A percentile compares a stretch with the other conserved stretches of the same genome.
Evolutionary conservation across 2,797 vertebrate genomes (phyloP).

Genomic region (Arnoldichthys spilopterus): DNA sequence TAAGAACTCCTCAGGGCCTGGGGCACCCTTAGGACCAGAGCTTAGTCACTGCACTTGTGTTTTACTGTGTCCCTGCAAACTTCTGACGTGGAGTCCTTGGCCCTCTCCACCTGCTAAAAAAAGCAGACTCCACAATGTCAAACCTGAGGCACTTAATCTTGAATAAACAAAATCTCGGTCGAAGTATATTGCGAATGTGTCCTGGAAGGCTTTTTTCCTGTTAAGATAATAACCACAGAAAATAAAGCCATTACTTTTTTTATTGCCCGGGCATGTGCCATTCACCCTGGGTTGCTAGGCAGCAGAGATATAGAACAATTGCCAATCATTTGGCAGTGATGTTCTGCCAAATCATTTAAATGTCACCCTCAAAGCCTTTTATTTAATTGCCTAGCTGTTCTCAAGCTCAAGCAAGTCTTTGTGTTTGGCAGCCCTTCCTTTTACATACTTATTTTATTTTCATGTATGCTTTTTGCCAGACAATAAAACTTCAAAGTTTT

Average conservation of each 20-base stretch:
- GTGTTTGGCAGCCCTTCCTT: background rate
- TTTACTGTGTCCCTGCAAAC: constrained; percentile 22
- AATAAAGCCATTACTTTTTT: constrained; percentile 59
- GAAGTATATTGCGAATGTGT: constrained; percentile 6
- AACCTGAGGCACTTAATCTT: constrained; percentile 10
- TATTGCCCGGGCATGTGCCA: constrained; percentile 58
- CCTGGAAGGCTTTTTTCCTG: constrained; percentile 33
- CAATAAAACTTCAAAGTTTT: constrained; percentile 51
- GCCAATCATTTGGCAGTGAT: constrained; percentile 25
- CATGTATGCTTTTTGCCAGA: constrained; percentile 34
- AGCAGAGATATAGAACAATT: constrained; percentile 56
- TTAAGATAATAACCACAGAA: constrained; percentile 42
- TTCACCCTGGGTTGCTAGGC: constrained; percentile 70
- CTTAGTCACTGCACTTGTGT: constrained; percentile 39
- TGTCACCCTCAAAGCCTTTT: constrained; percentile 41
- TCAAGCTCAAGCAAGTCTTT: constrained; percentile 22
- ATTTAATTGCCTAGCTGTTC: constrained; percentile 60
- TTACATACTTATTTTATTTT: background rate
- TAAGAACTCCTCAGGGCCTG: constrained; percentile 33
- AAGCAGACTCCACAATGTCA: constrained; percentile 9
- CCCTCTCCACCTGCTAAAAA: constrained; percentile 5
- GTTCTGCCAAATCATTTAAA: constrained; percentile 46
- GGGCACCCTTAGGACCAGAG: constrained; percentile 20
- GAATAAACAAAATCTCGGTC: constrained; percentile 40
- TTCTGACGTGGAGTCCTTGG: constrained; percentile 30